phyloP scores from a whole-genome alignment of 2,888 invertebrate species.

The Andrena chrysosceles region DNA sequence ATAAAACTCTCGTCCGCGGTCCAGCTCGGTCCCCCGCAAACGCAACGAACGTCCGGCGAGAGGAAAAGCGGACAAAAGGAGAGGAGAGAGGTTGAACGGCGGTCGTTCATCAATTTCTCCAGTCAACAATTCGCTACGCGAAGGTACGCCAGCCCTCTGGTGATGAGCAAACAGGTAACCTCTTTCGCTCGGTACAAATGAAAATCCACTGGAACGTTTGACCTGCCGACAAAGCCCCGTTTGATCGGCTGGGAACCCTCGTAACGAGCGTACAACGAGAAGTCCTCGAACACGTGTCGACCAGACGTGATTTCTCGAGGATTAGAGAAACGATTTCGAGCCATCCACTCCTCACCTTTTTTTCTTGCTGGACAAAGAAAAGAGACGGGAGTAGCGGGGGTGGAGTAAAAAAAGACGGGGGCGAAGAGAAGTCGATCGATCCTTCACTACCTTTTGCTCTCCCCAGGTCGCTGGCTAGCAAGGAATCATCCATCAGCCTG shows the following conservation, averaged over 20 bases:
- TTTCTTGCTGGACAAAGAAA: not conserved
- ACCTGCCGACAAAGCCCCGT: slow-evolving; percentile 20
- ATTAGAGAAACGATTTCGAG: slow-evolving; percentile 51
- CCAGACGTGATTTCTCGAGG: slow-evolving; percentile 55
- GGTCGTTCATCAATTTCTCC: slow-evolving; percentile 65
- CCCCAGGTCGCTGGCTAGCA: not conserved
- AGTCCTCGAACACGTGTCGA: slow-evolving; percentile 52
- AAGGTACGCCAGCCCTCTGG: slow-evolving; percentile 41
- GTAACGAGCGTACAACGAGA: slow-evolving; percentile 39
- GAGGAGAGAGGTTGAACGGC: not conserved
- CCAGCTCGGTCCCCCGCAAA: not conserved
- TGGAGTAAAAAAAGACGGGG: not conserved
- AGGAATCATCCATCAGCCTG: slow-evolving; percentile 52
- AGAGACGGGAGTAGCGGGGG: not conserved
- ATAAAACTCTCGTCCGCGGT: slow-evolving; percentile 29
- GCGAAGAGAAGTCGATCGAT: slow-evolving; percentile 54
- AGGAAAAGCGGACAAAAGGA: slow-evolving; percentile 4
- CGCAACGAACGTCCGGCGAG: slow-evolving; percentile 1
- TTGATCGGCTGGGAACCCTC: slow-evolving; percentile 10
- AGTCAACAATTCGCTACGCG: slow-evolving; percentile 62
- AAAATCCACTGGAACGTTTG: slow-evolving; percentile 45
- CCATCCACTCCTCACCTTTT: not conserved
- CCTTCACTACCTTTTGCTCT: slow-evolving; percentile 23
- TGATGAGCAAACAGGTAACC: slow-evolving; percentile 64
- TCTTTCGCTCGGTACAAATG: slow-evolving; percentile 30